A percentile compares a stretch with the other conserved stretches of the same genome.
Conservation (phyloP, 2,888 invertebrate genomes). For the Cephus pygmeus region DNA sequence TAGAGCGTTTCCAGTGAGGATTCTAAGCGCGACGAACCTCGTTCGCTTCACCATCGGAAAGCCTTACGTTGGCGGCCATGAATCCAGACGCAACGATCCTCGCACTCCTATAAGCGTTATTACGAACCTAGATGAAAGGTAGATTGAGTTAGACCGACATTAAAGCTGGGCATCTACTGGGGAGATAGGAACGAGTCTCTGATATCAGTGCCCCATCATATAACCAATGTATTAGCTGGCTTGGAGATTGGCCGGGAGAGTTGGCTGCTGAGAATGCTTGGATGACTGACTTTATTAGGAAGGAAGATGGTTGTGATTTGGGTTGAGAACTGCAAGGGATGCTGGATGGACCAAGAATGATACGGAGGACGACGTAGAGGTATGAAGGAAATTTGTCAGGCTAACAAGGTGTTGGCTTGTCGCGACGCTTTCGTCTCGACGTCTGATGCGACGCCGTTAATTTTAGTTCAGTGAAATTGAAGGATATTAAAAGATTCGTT, state of each 20-base stretch:
- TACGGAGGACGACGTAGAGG: conserved; percentile 33
- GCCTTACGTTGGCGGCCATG: not conserved
- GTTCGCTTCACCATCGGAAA: not conserved
- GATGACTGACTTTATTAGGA: not conserved
- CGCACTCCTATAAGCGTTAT: conserved; percentile 34
- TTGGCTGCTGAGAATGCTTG: not conserved
- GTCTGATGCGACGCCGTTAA: conserved; percentile 47
- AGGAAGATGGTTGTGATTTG: not conserved
- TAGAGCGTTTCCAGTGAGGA: not conserved
- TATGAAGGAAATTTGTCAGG: conserved; percentile 60
- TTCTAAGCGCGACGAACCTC: not conserved
- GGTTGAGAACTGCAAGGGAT: not conserved
- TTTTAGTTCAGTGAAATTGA: not conserved
- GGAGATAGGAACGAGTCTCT: conserved; percentile 15
- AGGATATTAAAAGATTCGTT: not conserved
- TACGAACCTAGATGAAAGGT: conserved; percentile 46
- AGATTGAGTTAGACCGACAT: conserved; percentile 46
- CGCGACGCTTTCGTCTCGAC: conserved; percentile 52
- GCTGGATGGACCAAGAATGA: conserved; percentile 12
- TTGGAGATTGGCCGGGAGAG: not conserved
- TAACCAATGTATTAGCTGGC: not conserved
- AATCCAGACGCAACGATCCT: conserved; percentile 15
- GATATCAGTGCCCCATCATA: conserved; percentile 20
- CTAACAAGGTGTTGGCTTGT: conserved; percentile 63
- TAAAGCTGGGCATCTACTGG: conserved; percentile 27